A percentile compares a stretch with the other conserved stretches of the same genome.
Evolutionary conservation across 2,113 vertebrate species (phyloP).

Genomic region (Lepus americanus): DNA sequence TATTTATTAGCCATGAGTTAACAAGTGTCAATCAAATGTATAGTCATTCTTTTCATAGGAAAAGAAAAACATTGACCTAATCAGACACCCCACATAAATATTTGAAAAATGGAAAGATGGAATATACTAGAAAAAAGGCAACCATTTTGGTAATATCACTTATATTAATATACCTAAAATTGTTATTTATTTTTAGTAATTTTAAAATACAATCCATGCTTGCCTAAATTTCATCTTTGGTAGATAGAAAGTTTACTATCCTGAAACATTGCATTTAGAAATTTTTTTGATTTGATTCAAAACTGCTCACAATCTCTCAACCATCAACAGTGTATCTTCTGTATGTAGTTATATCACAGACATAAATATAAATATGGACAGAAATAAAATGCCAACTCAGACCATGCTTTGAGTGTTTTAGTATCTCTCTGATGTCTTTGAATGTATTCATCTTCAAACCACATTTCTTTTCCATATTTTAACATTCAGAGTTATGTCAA

Average conservation of each 20-base stretch:
- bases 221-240: neutral
- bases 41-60: too few relatives aligned
- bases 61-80: neutral
- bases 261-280: slow-evolving; percentile 27
- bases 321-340: slow-evolving; percentile 37
- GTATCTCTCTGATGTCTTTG: slow-evolving; percentile 6
- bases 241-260: slow-evolving; percentile 48
- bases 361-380: slow-evolving; percentile 42
- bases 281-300: neutral
- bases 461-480: slow-evolving; percentile 42
- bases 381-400: slow-evolving; percentile 66
- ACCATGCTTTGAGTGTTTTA: slow-evolving; percentile 7
- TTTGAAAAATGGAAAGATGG: neutral
- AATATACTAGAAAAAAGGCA: neutral
- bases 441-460: slow-evolving; percentile 46
- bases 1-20: too few relatives aligned
- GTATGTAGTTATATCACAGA: slow-evolving; percentile 36
- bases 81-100: neutral
- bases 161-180: neutral
- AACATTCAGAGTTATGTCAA: slow-evolving; percentile 49
- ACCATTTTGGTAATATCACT: neutral
- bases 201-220: neutral
- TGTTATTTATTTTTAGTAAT: neutral
- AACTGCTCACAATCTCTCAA: slow-evolving; percentile 50
- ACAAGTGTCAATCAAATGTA: too few relatives aligned